Percentiles rank a stretch among this genome's conserved stretches.
phyloP scores from a whole-genome alignment of 2,797 vertebrate genomes.

The Alosa sapidissima region DNA sequence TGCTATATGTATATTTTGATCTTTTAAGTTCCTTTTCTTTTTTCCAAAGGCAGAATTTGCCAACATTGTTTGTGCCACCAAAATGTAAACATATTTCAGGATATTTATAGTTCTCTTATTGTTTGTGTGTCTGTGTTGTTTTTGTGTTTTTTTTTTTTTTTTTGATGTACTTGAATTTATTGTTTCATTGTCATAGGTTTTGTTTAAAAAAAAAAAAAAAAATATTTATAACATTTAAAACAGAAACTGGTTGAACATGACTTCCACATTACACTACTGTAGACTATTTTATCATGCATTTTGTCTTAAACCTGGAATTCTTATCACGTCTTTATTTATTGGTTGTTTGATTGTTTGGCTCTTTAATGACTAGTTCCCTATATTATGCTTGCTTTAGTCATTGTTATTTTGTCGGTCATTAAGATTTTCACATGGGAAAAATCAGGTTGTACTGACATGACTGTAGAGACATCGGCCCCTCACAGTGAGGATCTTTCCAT shows the following conservation, averaged over 20 bases:
- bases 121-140: slow-evolving; percentile 29
- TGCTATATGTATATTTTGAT: slow-evolving; percentile 81
- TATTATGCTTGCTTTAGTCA: neutral
- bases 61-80: neutral
- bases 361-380: neutral
- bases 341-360: slow-evolving; percentile 12
- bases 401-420: neutral
- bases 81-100: slow-evolving; percentile 21
- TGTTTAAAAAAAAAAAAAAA: slow-evolving; percentile 35
- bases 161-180: slow-evolving; percentile 54
- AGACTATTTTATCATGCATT: neutral
- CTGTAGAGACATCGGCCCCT: neutral
- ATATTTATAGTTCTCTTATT: slow-evolving; percentile 31
- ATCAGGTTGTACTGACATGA: neutral
- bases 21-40: slow-evolving; percentile 10
- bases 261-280: neutral
- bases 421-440: neutral
- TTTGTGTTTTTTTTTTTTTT: slow-evolving; percentile 31
- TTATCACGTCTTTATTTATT: slow-evolving; percentile 40
- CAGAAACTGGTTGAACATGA: slow-evolving; percentile 26
- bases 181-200: neutral
- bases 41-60: slow-evolving; percentile 25
- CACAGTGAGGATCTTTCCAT: slow-evolving; percentile 13
- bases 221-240: slow-evolving; percentile 37
- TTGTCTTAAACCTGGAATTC: slow-evolving; percentile 43